Evolutionary conservation across 1,140 invertebrate genomes (phyloP).

Genomic region (Thaumetopoea pityocampa): DNA sequence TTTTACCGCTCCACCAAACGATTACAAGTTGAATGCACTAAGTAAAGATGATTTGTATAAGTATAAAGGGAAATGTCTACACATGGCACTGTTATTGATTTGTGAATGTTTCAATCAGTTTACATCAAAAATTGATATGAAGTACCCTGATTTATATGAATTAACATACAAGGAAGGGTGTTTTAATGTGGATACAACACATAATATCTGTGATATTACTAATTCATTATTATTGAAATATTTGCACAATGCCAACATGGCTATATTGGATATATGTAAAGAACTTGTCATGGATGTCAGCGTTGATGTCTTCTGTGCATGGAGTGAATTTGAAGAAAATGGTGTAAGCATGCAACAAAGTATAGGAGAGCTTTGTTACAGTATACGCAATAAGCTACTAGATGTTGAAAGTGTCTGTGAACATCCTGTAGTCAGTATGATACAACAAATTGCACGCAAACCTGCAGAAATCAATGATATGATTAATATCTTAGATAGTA

Average conservation of each 20-base stretch:
- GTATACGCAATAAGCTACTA: conserved; percentile 29
- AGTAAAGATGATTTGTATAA: conserved; percentile 47
- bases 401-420: conserved; percentile 31
- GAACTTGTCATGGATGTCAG: conserved; percentile 53
- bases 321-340: conserved; percentile 62
- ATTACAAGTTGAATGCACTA: conserved; percentile 33
- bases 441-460: conserved; percentile 55
- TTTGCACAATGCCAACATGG: conserved; percentile 38
- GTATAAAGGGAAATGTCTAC: conserved; percentile 42
- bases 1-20: conserved; percentile 50
- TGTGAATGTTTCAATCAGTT: conserved; percentile 39
- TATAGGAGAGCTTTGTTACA: conserved; percentile 50
- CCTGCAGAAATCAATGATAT: conserved; percentile 44
- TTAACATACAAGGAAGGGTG: conserved; percentile 38
- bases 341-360: conserved; percentile 51
- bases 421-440: conserved; percentile 52
- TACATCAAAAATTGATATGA: conserved; percentile 28
- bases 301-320: conserved; percentile 64
- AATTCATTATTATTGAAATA: conserved; percentile 32
- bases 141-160: conserved; percentile 36
- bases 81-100: conserved; percentile 31
- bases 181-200: conserved; percentile 21
- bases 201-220: conserved; percentile 26
- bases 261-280: conserved; percentile 45
- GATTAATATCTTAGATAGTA: conserved; percentile 37